Evolutionary conservation across 2,888 invertebrate genomes (phyloP).

Genomic region (Geotrupes spiniger): DNA sequence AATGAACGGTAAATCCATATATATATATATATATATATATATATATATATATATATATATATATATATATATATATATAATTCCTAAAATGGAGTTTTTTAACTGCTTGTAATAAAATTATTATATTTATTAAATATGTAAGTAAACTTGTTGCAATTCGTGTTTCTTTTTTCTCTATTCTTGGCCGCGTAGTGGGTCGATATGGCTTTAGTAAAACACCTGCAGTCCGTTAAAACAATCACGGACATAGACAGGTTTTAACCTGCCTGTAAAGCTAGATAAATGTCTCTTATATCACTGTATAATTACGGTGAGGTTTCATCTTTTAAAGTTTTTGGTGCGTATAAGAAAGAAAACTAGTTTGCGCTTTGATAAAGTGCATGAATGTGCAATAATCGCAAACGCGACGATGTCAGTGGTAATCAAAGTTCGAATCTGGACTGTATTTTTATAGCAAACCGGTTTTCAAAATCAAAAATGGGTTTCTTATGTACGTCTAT

Average conservation of each 20-base stretch:
- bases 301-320: not conserved
- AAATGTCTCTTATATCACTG: not conserved
- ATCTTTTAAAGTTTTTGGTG: not conserved
- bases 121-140: too few relatives aligned
- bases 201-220: slow-evolving; percentile 37
- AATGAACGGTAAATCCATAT: too few relatives aligned
- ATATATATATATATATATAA: too few relatives aligned
- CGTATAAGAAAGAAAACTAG: slow-evolving; percentile 4
- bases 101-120: too few relatives aligned
- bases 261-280: slow-evolving; percentile 35
- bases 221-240: slow-evolving; percentile 40
- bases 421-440: slow-evolving; percentile 23
- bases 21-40: too few relatives aligned
- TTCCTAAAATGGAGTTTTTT: too few relatives aligned
- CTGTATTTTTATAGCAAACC: slow-evolving; percentile 27
- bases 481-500: slow-evolving; percentile 30
- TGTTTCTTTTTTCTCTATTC: too few relatives aligned
- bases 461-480: slow-evolving; percentile 30
- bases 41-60: too few relatives aligned
- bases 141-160: too few relatives aligned
- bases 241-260: slow-evolving; percentile 43
- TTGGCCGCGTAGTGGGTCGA: slow-evolving; percentile 15
- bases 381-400: slow-evolving; percentile 13
- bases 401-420: slow-evolving; percentile 18
- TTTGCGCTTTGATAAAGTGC: slow-evolving; percentile 6